phyloP scores from a whole-genome alignment of 2,797 vertebrate genomes.

The Hipposideros larvatus region DNA sequence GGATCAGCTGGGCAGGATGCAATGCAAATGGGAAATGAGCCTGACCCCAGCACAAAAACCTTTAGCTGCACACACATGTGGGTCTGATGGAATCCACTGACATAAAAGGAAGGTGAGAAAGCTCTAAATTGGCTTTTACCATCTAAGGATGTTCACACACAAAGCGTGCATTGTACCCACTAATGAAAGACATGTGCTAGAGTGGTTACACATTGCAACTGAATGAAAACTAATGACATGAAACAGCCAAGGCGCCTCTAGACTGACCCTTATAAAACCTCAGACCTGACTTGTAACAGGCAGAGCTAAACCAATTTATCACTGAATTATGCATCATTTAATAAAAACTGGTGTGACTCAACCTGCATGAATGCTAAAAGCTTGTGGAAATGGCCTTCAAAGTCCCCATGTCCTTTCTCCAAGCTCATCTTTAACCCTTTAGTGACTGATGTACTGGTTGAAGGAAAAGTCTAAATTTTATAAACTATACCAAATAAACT shows the following conservation, averaged over 20 bases:
- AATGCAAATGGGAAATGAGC: constrained; percentile 76
- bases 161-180: constrained; percentile 81
- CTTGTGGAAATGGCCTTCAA: constrained; percentile 51
- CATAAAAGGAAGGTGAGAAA: constrained; percentile 80
- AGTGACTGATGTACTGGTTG: neutral
- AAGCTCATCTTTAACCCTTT: constrained; percentile 67
- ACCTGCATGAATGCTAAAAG: constrained; percentile 63
- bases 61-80: constrained; percentile 73
- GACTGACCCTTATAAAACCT: constrained; percentile 82
- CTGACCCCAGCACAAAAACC: constrained; percentile 71
- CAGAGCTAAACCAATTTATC: constrained; percentile 86
- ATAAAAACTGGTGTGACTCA: constrained; percentile 79
- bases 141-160: constrained; percentile 63
- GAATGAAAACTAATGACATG: constrained; percentile 84
- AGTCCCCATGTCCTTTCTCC: neutral
- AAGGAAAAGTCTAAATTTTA: constrained; percentile 61
- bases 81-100: constrained; percentile 76
- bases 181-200: constrained; percentile 85
- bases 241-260: constrained; percentile 78
- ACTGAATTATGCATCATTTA: constrained; percentile 85
- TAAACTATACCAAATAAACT: constrained; percentile 56
- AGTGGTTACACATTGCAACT: constrained; percentile 77
- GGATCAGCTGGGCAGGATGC: constrained; percentile 61
- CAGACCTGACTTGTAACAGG: constrained; percentile 80
- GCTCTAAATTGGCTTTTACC: constrained; percentile 71